A percentile compares a stretch with the other conserved stretches of the same genome.
Conservation (phyloP, 2,113 vertebrate species). For the Ictidomys tridecemlineatus region DNA sequence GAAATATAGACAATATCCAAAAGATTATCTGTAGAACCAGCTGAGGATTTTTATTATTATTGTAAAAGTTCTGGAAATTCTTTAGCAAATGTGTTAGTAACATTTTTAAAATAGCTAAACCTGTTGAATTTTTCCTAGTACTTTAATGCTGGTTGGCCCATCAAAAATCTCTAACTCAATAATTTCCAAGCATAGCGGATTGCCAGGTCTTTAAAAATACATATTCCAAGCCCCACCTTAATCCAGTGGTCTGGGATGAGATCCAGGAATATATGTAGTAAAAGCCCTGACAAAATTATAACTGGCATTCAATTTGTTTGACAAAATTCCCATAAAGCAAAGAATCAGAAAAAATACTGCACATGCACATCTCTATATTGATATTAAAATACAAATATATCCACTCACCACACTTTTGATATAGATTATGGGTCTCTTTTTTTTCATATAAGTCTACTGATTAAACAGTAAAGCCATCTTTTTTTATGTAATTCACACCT, state of each 20-base stretch:
- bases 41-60: not conserved
- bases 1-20: constrained; percentile 34
- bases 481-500: constrained; percentile 14
- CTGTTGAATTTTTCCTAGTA: constrained; percentile 57
- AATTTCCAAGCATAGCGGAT: constrained; percentile 51
- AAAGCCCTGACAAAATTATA: constrained; percentile 66
- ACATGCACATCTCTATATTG: not conserved
- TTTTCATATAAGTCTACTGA: not conserved
- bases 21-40: constrained; percentile 41
- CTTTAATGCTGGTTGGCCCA: not conserved
- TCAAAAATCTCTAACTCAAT: constrained; percentile 42
- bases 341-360: not conserved
- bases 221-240: constrained; percentile 40
- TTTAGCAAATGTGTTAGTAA: constrained; percentile 41
- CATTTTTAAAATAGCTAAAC: constrained; percentile 62
- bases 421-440: not conserved
- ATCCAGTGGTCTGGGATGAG: constrained; percentile 44
- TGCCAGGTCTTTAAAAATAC: constrained; percentile 55
- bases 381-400: not conserved
- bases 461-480: not conserved
- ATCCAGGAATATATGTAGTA: constrained; percentile 52
- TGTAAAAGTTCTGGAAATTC: constrained; percentile 57
- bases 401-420: not conserved
- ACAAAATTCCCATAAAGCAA: constrained; percentile 42
- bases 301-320: constrained; percentile 21